Base-by-base conservation (phyloP, 1,140 invertebrate species). In the Sitophilus oryzae region DNA sequence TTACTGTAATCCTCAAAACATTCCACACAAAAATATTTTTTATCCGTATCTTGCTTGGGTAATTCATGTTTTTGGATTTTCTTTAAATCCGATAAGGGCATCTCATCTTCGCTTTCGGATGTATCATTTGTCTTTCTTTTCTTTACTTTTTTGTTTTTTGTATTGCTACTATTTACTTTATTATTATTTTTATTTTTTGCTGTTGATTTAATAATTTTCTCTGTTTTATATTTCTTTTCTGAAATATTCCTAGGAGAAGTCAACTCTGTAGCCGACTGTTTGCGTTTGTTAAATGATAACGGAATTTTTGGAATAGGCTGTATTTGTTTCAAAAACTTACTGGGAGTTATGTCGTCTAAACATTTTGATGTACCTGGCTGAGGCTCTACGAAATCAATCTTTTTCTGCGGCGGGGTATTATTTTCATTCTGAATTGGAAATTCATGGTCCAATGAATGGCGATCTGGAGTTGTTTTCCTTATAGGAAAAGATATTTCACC, bases 1-100 rank as follows among this genome's bases (percentile, higher is more conserved):
- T 43, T 34, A 30, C 22, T 18, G 40, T 52, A 52, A 16, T 52
- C 25, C 35, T 46, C 42, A 35, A 44, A 44, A 37, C 51, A 53
- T 44, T 46, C 51, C 23, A 53, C 42, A 40, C 49, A 51, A 48
- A 5, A 41, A 19, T 19, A 41, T 18, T 41, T 41, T 41, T 41
- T 41, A 2, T 41, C 40, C 18, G 40, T 4, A 41, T 2, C 18
- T 41, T 41, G 14, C 16, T 41, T 18, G 14, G 14, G 9, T 41
- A 41, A 18, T 41, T 19, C 14, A 41, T 15, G 10, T 19, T 41
- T 41, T 41, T 16, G 4, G 14, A 8, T 41, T n/a, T 15, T 41
- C 40, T 41, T 15, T 41, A 15, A 41, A 15, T 41, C 18, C 2
- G 14, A 41, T 41, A 19, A 41, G 14, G 14, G 18, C 8, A 19